Conservation (phyloP, 2,113 vertebrate genomes). For the Montifringilla adamsi region DNA sequence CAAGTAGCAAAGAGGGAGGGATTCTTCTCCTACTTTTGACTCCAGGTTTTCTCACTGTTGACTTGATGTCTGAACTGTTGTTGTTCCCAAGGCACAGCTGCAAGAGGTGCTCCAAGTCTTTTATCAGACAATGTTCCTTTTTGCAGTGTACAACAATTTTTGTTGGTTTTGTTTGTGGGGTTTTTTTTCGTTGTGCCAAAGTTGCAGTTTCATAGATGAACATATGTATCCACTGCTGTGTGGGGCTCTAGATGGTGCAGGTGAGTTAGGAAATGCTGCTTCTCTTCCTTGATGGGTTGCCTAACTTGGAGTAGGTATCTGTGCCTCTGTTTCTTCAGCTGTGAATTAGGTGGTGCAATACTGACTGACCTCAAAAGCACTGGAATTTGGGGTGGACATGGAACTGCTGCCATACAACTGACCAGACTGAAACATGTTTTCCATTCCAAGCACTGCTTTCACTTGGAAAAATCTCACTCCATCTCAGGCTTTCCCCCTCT, state of each 20-base stretch:
- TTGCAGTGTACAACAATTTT: neutral
- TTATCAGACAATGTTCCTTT: neutral
- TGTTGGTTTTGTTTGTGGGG: neutral
- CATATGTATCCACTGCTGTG: neutral
- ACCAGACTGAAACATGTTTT: neutral
- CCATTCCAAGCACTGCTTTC: neutral
- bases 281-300: neutral
- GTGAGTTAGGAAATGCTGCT: slow-evolving; percentile 19
- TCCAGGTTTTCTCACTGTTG: neutral
- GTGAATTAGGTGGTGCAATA: neutral
- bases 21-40: neutral
- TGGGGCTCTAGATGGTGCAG: slow-evolving; percentile 51
- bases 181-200: neutral
- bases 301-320: neutral
- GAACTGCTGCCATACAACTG: neutral
- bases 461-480: neutral
- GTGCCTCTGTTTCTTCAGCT: slow-evolving; percentile 6
- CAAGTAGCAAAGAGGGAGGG: neutral
- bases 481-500: neutral
- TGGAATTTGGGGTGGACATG: neutral
- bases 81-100: neutral
- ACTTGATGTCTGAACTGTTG: neutral
- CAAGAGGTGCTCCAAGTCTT: neutral
- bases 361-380: neutral
- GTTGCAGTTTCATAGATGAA: neutral